Conservation (phyloP, 2,888 invertebrate genomes). For the Ischnura elegans region DNA sequence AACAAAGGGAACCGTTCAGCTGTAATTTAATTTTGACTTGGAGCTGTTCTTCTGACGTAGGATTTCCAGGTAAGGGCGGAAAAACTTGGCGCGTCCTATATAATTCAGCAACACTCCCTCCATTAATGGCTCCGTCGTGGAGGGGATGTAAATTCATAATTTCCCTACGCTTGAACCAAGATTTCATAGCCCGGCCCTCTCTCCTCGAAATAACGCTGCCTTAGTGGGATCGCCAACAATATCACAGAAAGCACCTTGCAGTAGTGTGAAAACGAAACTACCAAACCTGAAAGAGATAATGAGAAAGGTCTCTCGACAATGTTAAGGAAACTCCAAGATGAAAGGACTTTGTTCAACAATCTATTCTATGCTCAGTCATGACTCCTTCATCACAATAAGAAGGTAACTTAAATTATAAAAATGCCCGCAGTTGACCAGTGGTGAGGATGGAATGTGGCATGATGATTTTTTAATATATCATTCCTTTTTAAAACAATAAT, state of each 20-base stretch:
- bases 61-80: slow-evolving; percentile 33
- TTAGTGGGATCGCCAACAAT: slow-evolving; percentile 21
- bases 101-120: slow-evolving; percentile 48
- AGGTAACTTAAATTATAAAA: too few relatives aligned
- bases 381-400: too few relatives aligned
- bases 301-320: not conserved
- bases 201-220: too few relatives aligned
- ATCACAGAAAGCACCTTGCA: not conserved
- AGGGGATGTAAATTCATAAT: too few relatives aligned
- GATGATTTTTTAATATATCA: too few relatives aligned
- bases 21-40: slow-evolving; percentile 46
- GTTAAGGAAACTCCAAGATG: too few relatives aligned
- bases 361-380: too few relatives aligned
- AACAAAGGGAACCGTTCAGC: slow-evolving; percentile 40
- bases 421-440: too few relatives aligned
- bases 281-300: not conserved
- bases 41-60: not conserved
- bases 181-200: too few relatives aligned
- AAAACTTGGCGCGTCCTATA: slow-evolving; percentile 37
- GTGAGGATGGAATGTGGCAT: too few relatives aligned
- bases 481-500: too few relatives aligned
- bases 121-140: not conserved
- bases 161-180: slow-evolving; percentile 60
- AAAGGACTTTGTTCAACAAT: too few relatives aligned
- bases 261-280: slow-evolving; percentile 37